Percentiles rank a stretch among this genome's conserved stretches.
These are phyloP conservation scores for Ispidina lecontei DNA, from an alignment of 2,797 vertebrate genomes.

Conservation along the genomic window DNA sequence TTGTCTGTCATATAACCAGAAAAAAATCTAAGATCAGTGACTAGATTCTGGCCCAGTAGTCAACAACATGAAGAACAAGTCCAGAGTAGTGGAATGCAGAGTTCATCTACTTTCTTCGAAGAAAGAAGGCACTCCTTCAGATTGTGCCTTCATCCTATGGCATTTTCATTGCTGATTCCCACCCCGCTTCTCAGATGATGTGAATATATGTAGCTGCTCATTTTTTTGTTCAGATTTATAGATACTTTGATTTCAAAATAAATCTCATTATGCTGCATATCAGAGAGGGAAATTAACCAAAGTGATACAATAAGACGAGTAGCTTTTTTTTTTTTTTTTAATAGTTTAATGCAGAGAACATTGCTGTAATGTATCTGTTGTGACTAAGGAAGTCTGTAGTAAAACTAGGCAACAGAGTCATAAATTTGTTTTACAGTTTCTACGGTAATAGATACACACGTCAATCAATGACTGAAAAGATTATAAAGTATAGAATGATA, in stretches of 20 bases:
- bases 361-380: neutral
- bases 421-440: neutral
- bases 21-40: neutral
- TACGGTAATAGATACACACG: neutral
- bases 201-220: conserved; percentile 50
- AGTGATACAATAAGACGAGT: conserved; percentile 64
- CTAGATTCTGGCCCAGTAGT: neutral
- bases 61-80: neutral
- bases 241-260: conserved; percentile 77
- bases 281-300: conserved; percentile 70
- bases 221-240: conserved; percentile 60
- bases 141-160: conserved; percentile 3
- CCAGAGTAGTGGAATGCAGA: neutral
- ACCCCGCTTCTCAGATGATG: conserved; percentile 22
- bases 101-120: neutral
- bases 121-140: conserved; percentile 10
- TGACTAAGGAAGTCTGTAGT: neutral
- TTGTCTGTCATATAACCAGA: neutral
- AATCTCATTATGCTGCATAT: conserved; percentile 70
- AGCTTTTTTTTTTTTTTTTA: neutral
- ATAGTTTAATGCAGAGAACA: neutral
- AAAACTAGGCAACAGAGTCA: neutral
- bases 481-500: neutral
- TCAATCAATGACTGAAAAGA: neutral
- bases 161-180: conserved; percentile 44